Evolutionary conservation across 2,888 invertebrate genomes (phyloP), one percentile per base, ranked within the genome.

Genomic region (Mantis religiosa): DNA sequence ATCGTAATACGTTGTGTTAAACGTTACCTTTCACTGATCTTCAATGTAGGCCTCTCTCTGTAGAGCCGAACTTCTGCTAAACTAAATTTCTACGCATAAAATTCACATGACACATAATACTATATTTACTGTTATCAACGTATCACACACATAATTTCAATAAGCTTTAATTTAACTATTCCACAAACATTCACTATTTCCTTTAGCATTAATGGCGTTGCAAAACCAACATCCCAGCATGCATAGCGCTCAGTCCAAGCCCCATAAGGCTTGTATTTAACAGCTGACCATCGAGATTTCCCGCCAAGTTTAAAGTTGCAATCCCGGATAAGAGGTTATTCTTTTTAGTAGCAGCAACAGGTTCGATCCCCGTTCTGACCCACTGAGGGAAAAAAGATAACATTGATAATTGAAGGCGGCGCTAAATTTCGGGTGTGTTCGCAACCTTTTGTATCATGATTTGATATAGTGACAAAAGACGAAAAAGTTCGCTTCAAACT

Each of bases 201-300:
- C 84, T 71, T 84, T 81, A 30, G 81, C 28, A 84, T 82, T 88
- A 88, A 88, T 88, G 88, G 88, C 88, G 88, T 88, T 88, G 88
- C 84, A 85, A 84, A 85, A 15, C 27, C 84, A 28, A 85, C 20
- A 71, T 84, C 84, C 88, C 88, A 85, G 41, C 27, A 88, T 88
- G 88, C 88, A 88, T 28, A 6, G 88, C 85, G 28, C 30, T 20
- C 25, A n/a, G 30, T 82, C 41, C 87, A 71, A 86, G 28, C 30
- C 30, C 25, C 87, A 87, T n/a, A 87, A 25, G 12, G n/a, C 20
- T 20, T 87, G 20, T 8, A 87, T 82, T 30, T 34, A 82, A 87
- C 54, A 71, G 54, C 54, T 34, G n/a, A 87, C 27, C 25, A 25
- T 82, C 82, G 34, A 9, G 30, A 9, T 34, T 15, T 30, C 20